phyloP scores from a whole-genome alignment of 2,113 vertebrate genomes.

The Chauna torquata region DNA sequence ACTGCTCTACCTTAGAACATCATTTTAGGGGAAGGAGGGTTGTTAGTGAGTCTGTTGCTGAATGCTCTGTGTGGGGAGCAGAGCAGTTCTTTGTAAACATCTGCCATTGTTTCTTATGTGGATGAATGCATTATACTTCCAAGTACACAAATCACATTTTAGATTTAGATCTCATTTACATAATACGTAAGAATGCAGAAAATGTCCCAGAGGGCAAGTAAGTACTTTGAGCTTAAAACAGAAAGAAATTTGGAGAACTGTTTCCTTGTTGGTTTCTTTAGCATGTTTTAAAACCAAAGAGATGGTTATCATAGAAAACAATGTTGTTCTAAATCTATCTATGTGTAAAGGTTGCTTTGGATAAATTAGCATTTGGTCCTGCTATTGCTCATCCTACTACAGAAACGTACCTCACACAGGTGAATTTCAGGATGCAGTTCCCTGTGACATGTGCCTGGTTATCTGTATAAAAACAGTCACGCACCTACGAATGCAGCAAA shows the following conservation, averaged over 20 bases:
- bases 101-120: slow-evolving; percentile 31
- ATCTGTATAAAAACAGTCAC: not conserved
- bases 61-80: not conserved
- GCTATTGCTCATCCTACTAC: not conserved
- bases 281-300: not conserved
- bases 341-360: not conserved
- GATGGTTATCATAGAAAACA: not conserved
- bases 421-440: not conserved
- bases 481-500: not conserved
- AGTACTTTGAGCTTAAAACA: slow-evolving; percentile 48
- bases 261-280: slow-evolving; percentile 33
- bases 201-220: slow-evolving; percentile 42
- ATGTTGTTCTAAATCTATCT: fast-evolving
- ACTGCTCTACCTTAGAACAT: not conserved
- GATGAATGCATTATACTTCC: slow-evolving; percentile 33
- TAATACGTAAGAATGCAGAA: slow-evolving; percentile 62
- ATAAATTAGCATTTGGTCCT: not conserved
- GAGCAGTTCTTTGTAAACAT: slow-evolving; percentile 15
- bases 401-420: not conserved
- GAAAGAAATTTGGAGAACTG: slow-evolving; percentile 20
- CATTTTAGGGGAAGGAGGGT: not conserved
- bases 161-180: slow-evolving; percentile 70
- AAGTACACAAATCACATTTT: slow-evolving; percentile 58
- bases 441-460: not conserved
- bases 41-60: not conserved